Base-by-base conservation (phyloP, 2,113 vertebrate species). In the Climacteris rufus region DNA sequence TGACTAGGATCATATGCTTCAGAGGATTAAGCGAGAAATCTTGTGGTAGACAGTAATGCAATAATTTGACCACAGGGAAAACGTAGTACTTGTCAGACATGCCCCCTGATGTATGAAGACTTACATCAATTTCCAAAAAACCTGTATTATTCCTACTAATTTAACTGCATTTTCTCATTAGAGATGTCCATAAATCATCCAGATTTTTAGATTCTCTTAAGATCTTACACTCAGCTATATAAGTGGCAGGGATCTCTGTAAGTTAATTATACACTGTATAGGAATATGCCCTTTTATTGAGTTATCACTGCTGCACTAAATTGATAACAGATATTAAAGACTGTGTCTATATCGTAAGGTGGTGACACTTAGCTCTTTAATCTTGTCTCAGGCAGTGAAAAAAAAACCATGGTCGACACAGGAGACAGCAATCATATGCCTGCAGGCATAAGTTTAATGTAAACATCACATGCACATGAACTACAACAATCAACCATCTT, bases 31-130 rank as follows among this genome's bases (percentile, higher is more conserved):
- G 64, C n/a, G 93, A 92, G 76, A 92, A 90, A 90, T 89, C 71
- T 83, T 95, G 69, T 68, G 37, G 86, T 20, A 94, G 92, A 93
- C 52, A 90, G 69, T 89, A 89, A 94, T 81, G 68, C 63, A 88
- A 66, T 87, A 90, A 94, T 90, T 44, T 92, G 85, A 80, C 63
- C 66, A 69, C 47, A 81, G 56, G 37, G 52, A 35, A 96, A 90
- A 80, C 56, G 15, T 47, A 94, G 68, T 83, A 81, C 39, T 88
- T 94, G 75, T 78, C 70, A 91, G 66, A 69, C 56, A 47, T 20
- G 45, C 39, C 83, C 47, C 33, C 56, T 31, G 60, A 87, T 68
- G 15, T 47, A 93, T 35, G n/a, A 91, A 89, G 63, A 52, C 28
- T 63, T 71, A 52, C 6, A 66, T 68, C 7, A 33, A 24, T 89